Evolutionary conservation across 2,888 invertebrate genomes (phyloP), one percentile per base, ranked within the genome.

Genomic region (Leptothorax acervorum): DNA sequence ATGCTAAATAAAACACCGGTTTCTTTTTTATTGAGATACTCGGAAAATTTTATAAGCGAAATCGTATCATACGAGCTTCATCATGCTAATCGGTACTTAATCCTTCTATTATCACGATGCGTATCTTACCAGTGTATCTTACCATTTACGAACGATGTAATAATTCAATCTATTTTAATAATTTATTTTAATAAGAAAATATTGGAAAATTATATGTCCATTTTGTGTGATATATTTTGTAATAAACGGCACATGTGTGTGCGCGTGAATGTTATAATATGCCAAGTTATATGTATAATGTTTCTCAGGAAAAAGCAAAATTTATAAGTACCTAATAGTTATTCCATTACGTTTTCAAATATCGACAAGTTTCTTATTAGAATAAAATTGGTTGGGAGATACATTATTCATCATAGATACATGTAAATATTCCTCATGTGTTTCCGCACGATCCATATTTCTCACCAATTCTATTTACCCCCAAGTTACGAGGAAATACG

Each of bases 1-100:
- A 35, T 18, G 28, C 11, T 28, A 11, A 39, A 39, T 23, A 31
- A 66, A 53, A n/a, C 31, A 55, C n/a, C 45, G 15, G 48, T 73
- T 70, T 68, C 28, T 82, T 83, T 68, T 84, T 51, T 23, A 86
- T 68, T 63, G 62, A 79, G 39, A 68, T 57, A 70, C 71, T 57
- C 42, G 18, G n/a, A 18, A 2, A 18, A 66, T 31, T 51, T 78
- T 66, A 42, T 55, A 12, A 18, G 23, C 62, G 55, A 55, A 28
- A 62, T 23, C 4, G n/a, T 66, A 51, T 70, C 11, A 23, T 23
- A n/a, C 60, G 63, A 35, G 15, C 12, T 57, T 35, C 23, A 57
- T 70, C 31, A 3, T 23, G 57, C 15, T 79, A 45, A 70, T 78
- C 42, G 15, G 5, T 57, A 55, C 18, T 66, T 12, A 42, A 8